Evolutionary conservation across 2,888 invertebrate species (phyloP), one percentile per base, ranked within the genome.

Genomic region (Drosophila limbata): DNA sequence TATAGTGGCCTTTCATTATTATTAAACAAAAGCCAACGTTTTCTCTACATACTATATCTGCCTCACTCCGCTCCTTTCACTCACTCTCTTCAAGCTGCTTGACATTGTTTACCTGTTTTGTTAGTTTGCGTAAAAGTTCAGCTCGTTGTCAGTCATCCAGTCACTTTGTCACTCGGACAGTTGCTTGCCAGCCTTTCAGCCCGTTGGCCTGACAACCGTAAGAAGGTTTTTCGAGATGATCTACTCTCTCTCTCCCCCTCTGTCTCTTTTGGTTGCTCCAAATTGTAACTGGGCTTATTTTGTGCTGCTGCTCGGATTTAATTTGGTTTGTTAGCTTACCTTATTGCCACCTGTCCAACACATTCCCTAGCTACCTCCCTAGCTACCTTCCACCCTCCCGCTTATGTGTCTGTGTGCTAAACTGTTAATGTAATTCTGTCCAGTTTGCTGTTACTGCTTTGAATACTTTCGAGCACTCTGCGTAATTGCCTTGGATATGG

Each of bases 381-480:
- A 25, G 1, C 33, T 28, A 25, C 25, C 4, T 10, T n/a, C 10
- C 25, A 25, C 25, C 44, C 25, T 33, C 25, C 44, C 47, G 1
- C n/a, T 21, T 45, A 50, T 51, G n/a, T 50, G 33, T 77, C 33
- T 69, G 57, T 77, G 44, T 69, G 57, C 68, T 69, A 57, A 79
- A 69, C 79, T 81, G 77, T 77, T 84, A 84, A 83, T 84, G 83
- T 77, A 79, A 81, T 84, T 83, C 80, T 78, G 84, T 78, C 62
- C 77, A 83, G 69, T 73, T 73, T 74, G 51, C 31, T 53, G 52
- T 53, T 68, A 33, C 45, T 60, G 35, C 61, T 64, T 74, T 63
- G 66, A 64, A 57, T 80, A 79, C 79, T 83, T 75, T 64, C 19
- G 52, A 63, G 84, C 84, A 84, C 84, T 84, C 78, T 84, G 69